A percentile compares a stretch with the other conserved stretches of the same genome.
Evolutionary conservation across 2,113 vertebrate genomes (phyloP).

Genomic region (Carassius carassius): DNA sequence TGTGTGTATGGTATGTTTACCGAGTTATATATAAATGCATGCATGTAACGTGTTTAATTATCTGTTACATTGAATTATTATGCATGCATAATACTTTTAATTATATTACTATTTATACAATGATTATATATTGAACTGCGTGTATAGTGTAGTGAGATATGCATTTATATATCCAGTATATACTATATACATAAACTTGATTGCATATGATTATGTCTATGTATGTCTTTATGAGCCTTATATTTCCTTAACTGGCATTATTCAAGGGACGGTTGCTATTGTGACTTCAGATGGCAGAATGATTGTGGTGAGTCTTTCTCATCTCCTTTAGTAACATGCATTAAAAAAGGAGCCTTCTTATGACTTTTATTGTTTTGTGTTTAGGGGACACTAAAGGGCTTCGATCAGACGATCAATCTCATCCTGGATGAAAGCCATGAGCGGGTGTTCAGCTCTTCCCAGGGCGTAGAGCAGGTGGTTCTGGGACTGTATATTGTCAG

Average conservation of each 20-base stretch:
- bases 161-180: no score
- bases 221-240: not conserved
- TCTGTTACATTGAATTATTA: not conserved
- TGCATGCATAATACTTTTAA: not conserved
- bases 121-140: not conserved
- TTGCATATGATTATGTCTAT: not conserved
- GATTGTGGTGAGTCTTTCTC: conserved; percentile 88
- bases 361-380: conserved; percentile 27
- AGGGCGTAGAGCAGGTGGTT: conserved; percentile 98
- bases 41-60: not conserved
- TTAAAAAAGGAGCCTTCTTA: not conserved
- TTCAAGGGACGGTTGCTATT: conserved; percentile 91
- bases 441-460: conserved; percentile 97
- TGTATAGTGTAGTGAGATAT: not conserved
- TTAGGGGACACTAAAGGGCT: conserved; percentile 96
- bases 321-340: not conserved
- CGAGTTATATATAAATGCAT: not conserved
- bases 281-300: conserved; percentile 96
- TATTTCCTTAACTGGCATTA: conserved; percentile 73
- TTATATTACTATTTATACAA: not conserved
- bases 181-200: no score
- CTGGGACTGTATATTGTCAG: conserved; percentile 96
- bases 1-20: not conserved
- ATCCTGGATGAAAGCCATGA: conserved; percentile 99
- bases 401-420: conserved; percentile 98